phyloP scores from a whole-genome alignment of 2,797 vertebrate genomes.

The Gadopsis marmoratus region DNA sequence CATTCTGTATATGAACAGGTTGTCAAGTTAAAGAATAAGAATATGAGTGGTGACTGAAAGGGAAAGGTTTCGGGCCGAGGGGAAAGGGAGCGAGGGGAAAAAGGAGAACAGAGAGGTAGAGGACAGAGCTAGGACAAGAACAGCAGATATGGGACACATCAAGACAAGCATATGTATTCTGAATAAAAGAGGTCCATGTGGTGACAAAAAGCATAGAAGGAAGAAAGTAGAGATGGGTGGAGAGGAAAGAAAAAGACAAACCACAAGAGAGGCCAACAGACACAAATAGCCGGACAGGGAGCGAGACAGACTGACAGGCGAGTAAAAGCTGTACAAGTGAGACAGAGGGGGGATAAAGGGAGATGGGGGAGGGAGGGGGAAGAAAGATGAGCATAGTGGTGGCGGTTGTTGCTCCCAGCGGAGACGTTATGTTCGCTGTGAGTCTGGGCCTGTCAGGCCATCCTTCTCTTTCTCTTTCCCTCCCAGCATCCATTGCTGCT shows the following conservation, averaged over 20 bases:
- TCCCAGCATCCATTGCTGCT: conserved; percentile 23
- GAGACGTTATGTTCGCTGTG: conserved; percentile 61
- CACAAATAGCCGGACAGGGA: conserved; percentile 61
- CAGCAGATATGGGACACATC: conserved; percentile 53
- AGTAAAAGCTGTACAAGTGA: conserved; percentile 69
- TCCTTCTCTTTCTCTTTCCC: conserved; percentile 45
- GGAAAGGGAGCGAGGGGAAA: conserved; percentile 23
- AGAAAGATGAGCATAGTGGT: conserved; percentile 47
- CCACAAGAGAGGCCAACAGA: conserved; percentile 52
- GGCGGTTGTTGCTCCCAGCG: conserved; percentile 62
- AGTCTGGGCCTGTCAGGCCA: conserved; percentile 70
- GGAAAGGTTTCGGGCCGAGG: conserved; percentile 12
- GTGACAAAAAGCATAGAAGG: conserved; percentile 31
- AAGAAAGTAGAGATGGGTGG: conserved; percentile 5
- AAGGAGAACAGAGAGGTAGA: conserved; percentile 12
- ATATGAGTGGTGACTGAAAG: conserved; percentile 8
- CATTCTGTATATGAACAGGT: not conserved
- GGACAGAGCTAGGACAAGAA: conserved; percentile 47
- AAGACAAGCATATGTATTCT: conserved; percentile 40
- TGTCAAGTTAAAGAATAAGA: not conserved
- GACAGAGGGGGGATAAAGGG: conserved; percentile 8
- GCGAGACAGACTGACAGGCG: conserved; percentile 61
- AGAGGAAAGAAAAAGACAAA: conserved; percentile 39
- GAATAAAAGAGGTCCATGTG: conserved; percentile 49
- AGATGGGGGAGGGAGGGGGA: not conserved